Conservation (phyloP, 2,888 invertebrate genomes). For the Ophion ventricosus region DNA sequence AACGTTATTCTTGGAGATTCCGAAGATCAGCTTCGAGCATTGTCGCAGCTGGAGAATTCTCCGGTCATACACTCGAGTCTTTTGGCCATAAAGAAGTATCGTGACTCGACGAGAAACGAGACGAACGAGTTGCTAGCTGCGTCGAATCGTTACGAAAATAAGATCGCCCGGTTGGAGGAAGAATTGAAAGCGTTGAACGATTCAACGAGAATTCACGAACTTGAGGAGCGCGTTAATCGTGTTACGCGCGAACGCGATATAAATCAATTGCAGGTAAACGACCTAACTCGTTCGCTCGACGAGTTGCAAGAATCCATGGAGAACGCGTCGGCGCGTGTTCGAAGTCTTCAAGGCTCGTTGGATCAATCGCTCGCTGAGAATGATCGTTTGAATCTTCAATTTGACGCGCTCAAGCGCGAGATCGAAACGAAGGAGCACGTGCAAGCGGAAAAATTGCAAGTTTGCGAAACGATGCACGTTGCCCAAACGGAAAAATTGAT, state of each 20-base stretch:
- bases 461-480: constrained; percentile 12
- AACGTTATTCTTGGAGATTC: neutral
- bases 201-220: constrained; percentile 67
- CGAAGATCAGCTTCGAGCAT: neutral
- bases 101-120: constrained; percentile 61
- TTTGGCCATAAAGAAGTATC: constrained; percentile 28
- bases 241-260: constrained; percentile 72
- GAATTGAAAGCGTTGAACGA: constrained; percentile 69
- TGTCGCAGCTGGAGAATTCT: constrained; percentile 1
- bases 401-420: no score
- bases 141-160: constrained; percentile 68
- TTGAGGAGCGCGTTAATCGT: constrained; percentile 68
- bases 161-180: constrained; percentile 70
- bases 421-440: no score
- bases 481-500: constrained; percentile 25
- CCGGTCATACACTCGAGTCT: constrained; percentile 11
- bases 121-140: constrained; percentile 66
- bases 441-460: constrained; percentile 22
- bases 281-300: constrained; percentile 70
- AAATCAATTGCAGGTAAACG: constrained; percentile 74
- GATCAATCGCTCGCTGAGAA: constrained; percentile 67
- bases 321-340: constrained; percentile 48
- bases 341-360: constrained; percentile 68
- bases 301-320: constrained; percentile 67
- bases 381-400: constrained; percentile 40